Evolutionary conservation across 2,113 vertebrate species (phyloP).

Genomic region (Puffinus mauretanicus): DNA sequence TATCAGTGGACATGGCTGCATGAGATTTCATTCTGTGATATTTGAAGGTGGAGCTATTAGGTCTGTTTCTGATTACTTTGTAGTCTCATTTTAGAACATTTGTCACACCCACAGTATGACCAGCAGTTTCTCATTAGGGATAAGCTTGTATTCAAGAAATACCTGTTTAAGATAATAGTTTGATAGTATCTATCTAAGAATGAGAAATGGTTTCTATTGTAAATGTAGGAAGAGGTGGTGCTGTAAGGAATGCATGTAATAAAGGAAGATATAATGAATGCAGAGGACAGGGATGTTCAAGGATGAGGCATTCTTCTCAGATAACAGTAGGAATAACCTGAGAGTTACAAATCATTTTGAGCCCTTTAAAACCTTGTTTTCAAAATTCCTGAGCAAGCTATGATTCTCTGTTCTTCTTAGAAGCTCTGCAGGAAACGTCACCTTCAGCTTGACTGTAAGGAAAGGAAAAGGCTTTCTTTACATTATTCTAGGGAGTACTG

Average conservation of each 20-base stretch:
- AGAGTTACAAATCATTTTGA: not conserved
- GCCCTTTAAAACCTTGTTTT: not conserved
- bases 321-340: not conserved
- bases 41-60: not conserved
- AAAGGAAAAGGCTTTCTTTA: not conserved
- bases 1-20: not conserved
- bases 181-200: constrained; percentile 29
- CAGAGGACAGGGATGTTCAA: not conserved
- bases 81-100: not conserved
- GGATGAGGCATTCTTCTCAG: not conserved
- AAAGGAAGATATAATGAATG: not conserved
- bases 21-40: not conserved
- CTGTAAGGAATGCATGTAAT: not conserved
- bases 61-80: constrained; percentile 6
- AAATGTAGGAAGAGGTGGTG: not conserved
- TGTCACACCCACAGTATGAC: not conserved
- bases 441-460: not conserved
- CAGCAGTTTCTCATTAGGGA: not conserved
- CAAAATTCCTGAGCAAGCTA: not conserved
- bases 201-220: not conserved
- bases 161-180: constrained; percentile 32
- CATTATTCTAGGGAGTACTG: not conserved
- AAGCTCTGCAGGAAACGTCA: not conserved
- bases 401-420: not conserved
- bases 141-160: constrained; percentile 33